Conservation (phyloP, 2,888 invertebrate species). For the Pristionchus exspectatus region DNA sequence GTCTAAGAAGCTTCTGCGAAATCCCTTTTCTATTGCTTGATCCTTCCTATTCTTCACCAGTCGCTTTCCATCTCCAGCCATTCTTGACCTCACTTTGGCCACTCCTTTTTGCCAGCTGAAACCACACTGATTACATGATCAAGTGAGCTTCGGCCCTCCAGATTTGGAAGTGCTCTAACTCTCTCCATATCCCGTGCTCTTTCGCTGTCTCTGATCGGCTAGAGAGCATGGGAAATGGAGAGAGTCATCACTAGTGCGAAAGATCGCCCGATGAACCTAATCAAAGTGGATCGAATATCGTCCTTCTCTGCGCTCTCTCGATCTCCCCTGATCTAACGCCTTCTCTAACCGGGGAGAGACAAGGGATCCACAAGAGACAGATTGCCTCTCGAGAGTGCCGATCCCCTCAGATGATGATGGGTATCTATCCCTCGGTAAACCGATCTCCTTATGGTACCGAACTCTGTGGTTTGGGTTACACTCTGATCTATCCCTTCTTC, state of each 20-base stretch:
- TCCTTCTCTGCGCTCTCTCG: background rate
- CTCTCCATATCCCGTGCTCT: too few relatives aligned
- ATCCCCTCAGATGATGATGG: slow-evolving; percentile 18
- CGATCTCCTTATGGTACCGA: slow-evolving; percentile 31
- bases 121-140: slow-evolving; percentile 14
- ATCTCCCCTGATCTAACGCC: background rate
- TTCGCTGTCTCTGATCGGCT: background rate
- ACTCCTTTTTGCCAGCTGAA: slow-evolving; percentile 39
- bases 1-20: background rate
- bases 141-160: background rate
- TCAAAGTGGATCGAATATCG: slow-evolving; percentile 32
- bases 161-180: background rate
- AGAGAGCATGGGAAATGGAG: background rate
- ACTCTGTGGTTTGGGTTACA: background rate
- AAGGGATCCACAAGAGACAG: background rate
- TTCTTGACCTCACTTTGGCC: background rate
- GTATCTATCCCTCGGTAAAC: slow-evolving; percentile 21
- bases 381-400: background rate
- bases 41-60: background rate
- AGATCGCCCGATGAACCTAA: background rate
- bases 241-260: background rate
- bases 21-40: background rate
- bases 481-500: background rate
- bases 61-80: background rate
- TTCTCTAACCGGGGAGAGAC: background rate